These are phyloP conservation scores for Ammospiza caudacuta DNA, from an alignment of 2,113 vertebrate species.

Conservation along the genomic window DNA sequence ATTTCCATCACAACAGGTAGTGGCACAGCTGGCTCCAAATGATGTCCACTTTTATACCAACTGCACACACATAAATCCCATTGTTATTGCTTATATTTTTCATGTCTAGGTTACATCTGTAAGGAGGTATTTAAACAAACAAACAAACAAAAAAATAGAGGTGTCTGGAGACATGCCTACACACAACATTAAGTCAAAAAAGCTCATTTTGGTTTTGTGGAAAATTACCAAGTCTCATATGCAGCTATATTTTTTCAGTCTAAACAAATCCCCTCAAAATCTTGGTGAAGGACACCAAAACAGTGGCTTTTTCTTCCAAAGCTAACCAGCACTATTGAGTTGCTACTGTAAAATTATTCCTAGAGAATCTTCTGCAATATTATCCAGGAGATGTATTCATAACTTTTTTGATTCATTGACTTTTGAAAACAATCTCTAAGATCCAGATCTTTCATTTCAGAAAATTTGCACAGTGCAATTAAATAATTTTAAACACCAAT, in stretches of 20 bases:
- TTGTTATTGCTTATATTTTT: neutral
- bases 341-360: neutral
- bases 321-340: neutral
- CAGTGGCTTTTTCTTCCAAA: neutral
- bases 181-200: neutral
- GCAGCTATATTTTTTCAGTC: neutral
- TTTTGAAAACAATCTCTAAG: neutral
- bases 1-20: constrained; percentile 10
- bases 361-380: neutral
- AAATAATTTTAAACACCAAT: neutral
- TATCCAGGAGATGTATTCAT: neutral
- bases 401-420: neutral
- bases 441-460: neutral
- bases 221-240: neutral
- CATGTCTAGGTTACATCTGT: neutral
- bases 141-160: fast-evolving
- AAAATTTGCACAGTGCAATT: neutral
- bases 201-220: neutral
- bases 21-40: neutral
- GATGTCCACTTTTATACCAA: neutral
- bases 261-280: neutral
- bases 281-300: neutral
- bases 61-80: neutral
- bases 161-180: neutral
- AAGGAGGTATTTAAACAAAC: neutral